Evolutionary conservation across 2,888 invertebrate species (phyloP).

Genomic region (Arrhopalites spinosus): DNA sequence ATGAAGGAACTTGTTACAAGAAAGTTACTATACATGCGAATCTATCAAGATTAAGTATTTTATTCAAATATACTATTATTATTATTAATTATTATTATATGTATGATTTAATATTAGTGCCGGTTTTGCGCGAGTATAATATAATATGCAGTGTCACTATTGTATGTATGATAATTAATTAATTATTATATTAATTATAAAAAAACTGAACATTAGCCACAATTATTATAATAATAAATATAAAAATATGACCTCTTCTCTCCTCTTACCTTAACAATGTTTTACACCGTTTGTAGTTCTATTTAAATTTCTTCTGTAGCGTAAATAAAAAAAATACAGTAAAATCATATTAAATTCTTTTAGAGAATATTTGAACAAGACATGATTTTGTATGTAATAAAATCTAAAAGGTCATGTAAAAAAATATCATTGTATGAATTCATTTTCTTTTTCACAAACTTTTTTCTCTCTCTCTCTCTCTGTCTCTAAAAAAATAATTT

Average conservation of each 20-base stretch:
- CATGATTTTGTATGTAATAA: conserved; percentile 35
- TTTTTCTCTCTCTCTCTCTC: too few relatives aligned
- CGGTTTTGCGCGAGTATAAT: too few relatives aligned
- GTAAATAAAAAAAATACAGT: conserved; percentile 1
- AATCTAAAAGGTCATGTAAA: conserved; percentile 29
- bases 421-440: neutral
- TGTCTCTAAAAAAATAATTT: too few relatives aligned
- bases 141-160: too few relatives aligned
- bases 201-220: neutral
- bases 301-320: neutral
- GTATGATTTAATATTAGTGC: too few relatives aligned
- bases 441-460: neutral
- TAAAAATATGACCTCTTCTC: conserved; percentile 13
- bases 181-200: too few relatives aligned
- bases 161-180: too few relatives aligned
- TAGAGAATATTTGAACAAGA: conserved; percentile 11
- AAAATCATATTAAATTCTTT: neutral
- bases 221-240: neutral
- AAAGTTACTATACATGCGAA: neutral
- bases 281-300: neutral
- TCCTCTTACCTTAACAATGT: conserved; percentile 1
- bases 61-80: neutral
- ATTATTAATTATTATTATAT: too few relatives aligned
- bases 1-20: too few relatives aligned
- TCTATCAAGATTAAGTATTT: neutral